Evolutionary conservation across 2,888 invertebrate genomes (phyloP).

Genomic region (Dorcus parallelipipedus): DNA sequence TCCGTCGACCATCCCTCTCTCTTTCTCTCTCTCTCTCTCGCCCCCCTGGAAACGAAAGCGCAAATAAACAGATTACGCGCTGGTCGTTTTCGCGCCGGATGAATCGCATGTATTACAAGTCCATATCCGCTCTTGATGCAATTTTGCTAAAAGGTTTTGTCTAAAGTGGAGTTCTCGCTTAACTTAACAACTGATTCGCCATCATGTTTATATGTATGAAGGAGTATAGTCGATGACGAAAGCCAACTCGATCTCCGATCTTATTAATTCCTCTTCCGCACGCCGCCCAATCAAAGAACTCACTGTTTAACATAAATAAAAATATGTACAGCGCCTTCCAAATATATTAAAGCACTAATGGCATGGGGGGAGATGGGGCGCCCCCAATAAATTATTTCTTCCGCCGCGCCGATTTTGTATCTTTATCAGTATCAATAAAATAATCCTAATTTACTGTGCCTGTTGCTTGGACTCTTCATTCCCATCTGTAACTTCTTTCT

Average conservation of each 20-base stretch:
- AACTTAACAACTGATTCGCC: conserved; percentile 52
- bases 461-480: background rate
- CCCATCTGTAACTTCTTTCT: background rate
- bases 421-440: background rate
- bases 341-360: no score
- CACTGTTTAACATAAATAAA: no score
- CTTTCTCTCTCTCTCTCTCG: background rate
- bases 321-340: no score
- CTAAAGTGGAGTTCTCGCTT: conserved; percentile 51
- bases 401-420: no score
- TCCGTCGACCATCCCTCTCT: background rate
- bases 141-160: conserved; percentile 52
- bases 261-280: no score
- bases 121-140: conserved; percentile 43
- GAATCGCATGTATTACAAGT: conserved; percentile 45
- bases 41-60: background rate
- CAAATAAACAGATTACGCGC: conserved; percentile 15
- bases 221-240: conserved; percentile 29
- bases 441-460: background rate
- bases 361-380: no score
- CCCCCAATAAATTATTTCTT: no score
- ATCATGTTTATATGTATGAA: conserved; percentile 52
- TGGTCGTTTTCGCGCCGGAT: conserved; percentile 30
- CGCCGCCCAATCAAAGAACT: no score
- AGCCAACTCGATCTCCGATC: conserved; percentile 9